Evolutionary conservation across 2,113 vertebrate genomes (phyloP), one percentile per base, ranked within the genome.

Genomic region (Dissostichus mawsoni): DNA sequence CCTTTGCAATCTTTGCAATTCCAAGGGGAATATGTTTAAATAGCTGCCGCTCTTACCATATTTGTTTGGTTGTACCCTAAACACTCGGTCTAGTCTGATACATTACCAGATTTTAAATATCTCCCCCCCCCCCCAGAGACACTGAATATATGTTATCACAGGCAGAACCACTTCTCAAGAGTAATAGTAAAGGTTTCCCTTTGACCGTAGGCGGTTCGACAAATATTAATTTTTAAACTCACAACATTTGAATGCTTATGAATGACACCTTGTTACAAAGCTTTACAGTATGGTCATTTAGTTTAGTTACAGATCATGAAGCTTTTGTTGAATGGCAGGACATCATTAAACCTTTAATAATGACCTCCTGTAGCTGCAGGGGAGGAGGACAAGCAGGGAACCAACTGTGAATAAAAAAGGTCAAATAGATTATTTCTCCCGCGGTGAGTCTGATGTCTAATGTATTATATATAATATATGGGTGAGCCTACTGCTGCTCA

Each of bases 371-470:
- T 51, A 25, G 64, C 47, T 51, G 16, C 47, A 12, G 47, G 64
- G 47, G 63, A 63, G 41, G 62, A 65, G 62, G n/a, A 11, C 3
- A 14, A 66, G 23, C 33, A 29, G 58, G 12, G 23, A 61, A 67
- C 13, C 12, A 23, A 47, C 50, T 13, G 51, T 8, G 41, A 18
- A 5, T n/a, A 7, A 11, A 47, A 57, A 80, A 61, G 50, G 71
- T 69, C 18, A 62, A 18, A 67, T 6, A 18, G 17, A 47, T 41
- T 51, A 7, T 33, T 11, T 56, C 18, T 16, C 51, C 50, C 8
- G 5, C 57, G 17, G 63, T n/a, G 53, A 58, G n/a, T n/a, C 65
- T 77, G 56, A 4, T 10, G 25, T 77, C 12, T 45, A 20, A 57
- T 68, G 12, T 18, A 6, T 23, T 18, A 52, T 25, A 10, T 20